Base-by-base conservation (phyloP, 1,140 invertebrate genomes). In the Dreissena rostriformis region DNA sequence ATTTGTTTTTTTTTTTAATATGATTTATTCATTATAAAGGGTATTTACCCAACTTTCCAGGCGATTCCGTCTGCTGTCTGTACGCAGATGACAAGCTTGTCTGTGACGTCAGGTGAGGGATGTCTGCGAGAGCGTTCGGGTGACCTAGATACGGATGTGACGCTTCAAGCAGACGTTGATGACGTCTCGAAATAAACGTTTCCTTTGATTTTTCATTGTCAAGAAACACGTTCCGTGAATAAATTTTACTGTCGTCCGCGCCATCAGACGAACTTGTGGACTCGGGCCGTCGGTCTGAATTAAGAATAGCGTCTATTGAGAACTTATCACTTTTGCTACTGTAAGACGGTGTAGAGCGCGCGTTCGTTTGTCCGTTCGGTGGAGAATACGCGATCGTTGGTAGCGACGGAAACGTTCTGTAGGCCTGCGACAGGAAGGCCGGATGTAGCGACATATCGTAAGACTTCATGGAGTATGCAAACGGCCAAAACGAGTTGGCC, bases 281-380 rank as follows among this genome's bases (percentile, higher is more conserved):
- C 12, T 79, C 77, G 12, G 77, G 65, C 55, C 77, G 17, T 70
- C 70, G 70, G 66, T 79, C 77, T 10, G 52, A 68, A 53, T 53
- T 79, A 70, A 79, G 22, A 70, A 79, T 79, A 55, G 77, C 77
- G 67, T 79, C 77, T 70, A 79, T 79, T 19, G 77, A 79, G 68
- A 79, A 79, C 55, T 79, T 79, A 29, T 71, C 77, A 79, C 77
- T 79, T 19, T n/a, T 63, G 22, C 52, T 76, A 55, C 61, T 26
- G 29, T 52, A 19, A 6, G 73, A 57, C 53, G 28, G 29, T 28
- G 75, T 55, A 19, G 75, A 53, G 10, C 22, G 22, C 19, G 57
- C 29, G 12, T 26, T 12, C 26, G 72, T n/a, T 26, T n/a, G 51
- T 22, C 39, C 49, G 49, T 39, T 28, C 14, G 77, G 1, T 6